phyloP scores from a whole-genome alignment of 2,888 invertebrate species.

The Ctenicera cuprea region DNA sequence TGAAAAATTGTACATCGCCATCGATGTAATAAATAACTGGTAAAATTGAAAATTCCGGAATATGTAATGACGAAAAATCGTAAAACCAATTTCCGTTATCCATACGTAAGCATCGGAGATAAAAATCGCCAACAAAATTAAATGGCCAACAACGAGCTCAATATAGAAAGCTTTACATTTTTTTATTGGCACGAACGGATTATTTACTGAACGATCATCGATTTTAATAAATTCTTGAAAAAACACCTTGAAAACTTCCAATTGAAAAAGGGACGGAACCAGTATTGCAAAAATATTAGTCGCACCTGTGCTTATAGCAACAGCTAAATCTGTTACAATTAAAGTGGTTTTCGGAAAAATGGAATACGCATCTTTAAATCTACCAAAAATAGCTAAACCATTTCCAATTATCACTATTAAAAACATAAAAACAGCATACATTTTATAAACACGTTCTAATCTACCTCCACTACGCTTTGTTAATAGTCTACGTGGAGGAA shows the following conservation, averaged over 20 bases:
- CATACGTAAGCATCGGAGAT: constrained; percentile 30
- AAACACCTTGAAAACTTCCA: too few species aligned
- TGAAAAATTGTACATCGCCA: constrained; percentile 12
- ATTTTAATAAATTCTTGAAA: too few species aligned
- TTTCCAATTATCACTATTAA: background rate
- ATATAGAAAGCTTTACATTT: constrained; percentile 21
- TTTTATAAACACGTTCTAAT: background rate
- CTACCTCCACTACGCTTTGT: background rate
- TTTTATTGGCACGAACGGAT: background rate
- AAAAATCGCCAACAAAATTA: background rate
- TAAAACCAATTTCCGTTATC: background rate
- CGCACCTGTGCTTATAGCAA: too few species aligned
- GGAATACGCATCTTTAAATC: background rate
- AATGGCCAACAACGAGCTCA: background rate
- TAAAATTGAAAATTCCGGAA: constrained; percentile 18
- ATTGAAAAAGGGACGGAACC: too few species aligned
- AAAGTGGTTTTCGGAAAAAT: background rate
- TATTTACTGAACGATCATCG: too few species aligned
- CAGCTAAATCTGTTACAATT: too few species aligned
- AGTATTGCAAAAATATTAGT: too few species aligned
- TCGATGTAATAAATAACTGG: background rate
- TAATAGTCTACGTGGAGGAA: background rate
- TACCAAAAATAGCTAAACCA: background rate
- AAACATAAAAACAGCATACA: background rate
- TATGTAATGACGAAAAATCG: constrained; percentile 14